phyloP scores from a whole-genome alignment of 2,113 vertebrate species.

The Platysteira castanea region DNA sequence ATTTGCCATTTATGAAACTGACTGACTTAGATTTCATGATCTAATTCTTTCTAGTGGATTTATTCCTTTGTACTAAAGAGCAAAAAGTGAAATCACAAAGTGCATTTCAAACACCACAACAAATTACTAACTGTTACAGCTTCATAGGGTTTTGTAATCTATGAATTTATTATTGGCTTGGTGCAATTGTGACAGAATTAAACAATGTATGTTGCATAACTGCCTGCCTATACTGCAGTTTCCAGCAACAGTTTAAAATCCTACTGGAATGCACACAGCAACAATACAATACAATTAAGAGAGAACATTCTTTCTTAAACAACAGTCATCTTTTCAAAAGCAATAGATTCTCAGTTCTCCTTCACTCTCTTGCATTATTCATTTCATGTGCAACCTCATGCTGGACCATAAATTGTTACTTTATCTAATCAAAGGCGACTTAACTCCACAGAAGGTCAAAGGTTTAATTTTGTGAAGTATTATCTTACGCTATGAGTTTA shows the following conservation, averaged over 20 bases:
- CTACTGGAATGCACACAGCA: conserved; percentile 46
- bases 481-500: conserved; percentile 85
- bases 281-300: conserved; percentile 72
- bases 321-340: conserved; percentile 78
- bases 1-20: not conserved
- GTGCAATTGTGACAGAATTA: conserved; percentile 40
- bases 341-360: conserved; percentile 74
- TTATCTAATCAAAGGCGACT: conserved; percentile 86
- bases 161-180: not conserved
- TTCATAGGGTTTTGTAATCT: not conserved
- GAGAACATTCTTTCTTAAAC: conserved; percentile 59
- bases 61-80: not conserved
- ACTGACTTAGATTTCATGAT: not conserved
- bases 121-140: not conserved
- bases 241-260: conserved; percentile 64
- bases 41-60: not conserved
- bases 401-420: conserved; percentile 84
- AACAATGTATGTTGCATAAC: not conserved
- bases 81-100: not conserved
- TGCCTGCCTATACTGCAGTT: conserved; percentile 1
- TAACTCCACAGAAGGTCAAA: conserved; percentile 85
- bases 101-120: not conserved
- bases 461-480: conserved; percentile 87
- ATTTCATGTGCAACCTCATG: conserved; percentile 82
- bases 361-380: conserved; percentile 79